Evolutionary conservation across 2,888 invertebrate genomes (phyloP).

Genomic region (Meghimatium bilineatum): DNA sequence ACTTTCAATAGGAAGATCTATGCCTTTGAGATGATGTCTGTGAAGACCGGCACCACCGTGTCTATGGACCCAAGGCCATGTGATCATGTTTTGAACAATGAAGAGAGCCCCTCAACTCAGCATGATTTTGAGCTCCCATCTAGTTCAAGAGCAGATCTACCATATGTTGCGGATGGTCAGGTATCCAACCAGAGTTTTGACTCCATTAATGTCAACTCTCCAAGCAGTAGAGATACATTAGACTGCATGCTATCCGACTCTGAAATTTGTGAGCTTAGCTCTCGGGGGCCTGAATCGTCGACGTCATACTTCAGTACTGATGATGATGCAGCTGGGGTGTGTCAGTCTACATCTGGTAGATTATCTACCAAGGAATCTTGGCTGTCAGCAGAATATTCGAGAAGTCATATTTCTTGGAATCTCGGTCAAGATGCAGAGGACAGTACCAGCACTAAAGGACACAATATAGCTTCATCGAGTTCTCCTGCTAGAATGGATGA

Average conservation of each 20-base stretch:
- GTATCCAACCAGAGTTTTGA: slow-evolving; percentile 46
- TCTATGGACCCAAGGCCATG: neutral
- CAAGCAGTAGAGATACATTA: slow-evolving; percentile 42
- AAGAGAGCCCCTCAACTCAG: slow-evolving; percentile 4
- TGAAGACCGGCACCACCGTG: neutral
- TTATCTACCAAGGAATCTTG: neutral
- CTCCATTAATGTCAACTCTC: slow-evolving; percentile 45
- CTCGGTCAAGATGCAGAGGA: slow-evolving; percentile 6
- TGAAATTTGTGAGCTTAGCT: slow-evolving; percentile 29
- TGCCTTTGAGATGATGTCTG: slow-evolving; percentile 74
- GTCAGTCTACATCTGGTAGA: slow-evolving; percentile 39
- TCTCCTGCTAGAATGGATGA: neutral
- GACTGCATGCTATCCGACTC: slow-evolving; percentile 44
- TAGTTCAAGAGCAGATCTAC: slow-evolving; percentile 12
- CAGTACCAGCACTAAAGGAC: neutral
- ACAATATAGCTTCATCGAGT: slow-evolving; percentile 1
- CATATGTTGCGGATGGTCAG: slow-evolving; percentile 30
- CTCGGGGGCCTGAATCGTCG: slow-evolving; percentile 4
- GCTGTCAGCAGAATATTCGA: slow-evolving; percentile 11
- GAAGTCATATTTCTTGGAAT: slow-evolving; percentile 27
- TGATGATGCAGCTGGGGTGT: slow-evolving; percentile 25
- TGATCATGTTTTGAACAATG: slow-evolving; percentile 22
- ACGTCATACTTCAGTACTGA: slow-evolving; percentile 15
- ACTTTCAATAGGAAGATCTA: slow-evolving; percentile 76
- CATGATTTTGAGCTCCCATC: slow-evolving; percentile 23